These are phyloP conservation scores for Blastobasis adustella DNA, from an alignment of 2,888 invertebrate species.

Conservation along the genomic window DNA sequence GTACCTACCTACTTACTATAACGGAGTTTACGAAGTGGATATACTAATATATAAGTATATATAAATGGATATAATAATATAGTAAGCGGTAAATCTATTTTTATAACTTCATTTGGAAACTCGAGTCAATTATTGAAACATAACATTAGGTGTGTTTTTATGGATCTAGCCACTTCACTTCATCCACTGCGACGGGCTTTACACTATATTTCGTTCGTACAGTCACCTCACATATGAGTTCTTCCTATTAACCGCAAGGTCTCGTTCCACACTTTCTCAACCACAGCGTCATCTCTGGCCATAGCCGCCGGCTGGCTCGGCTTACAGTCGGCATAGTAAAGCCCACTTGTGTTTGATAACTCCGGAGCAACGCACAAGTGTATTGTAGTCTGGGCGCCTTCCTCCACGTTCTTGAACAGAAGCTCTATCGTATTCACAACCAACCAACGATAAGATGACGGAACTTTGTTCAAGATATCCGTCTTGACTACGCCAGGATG, in stretches of 20 bases:
- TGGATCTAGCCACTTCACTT: no score
- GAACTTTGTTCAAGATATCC: conserved; percentile 81
- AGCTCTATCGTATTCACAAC: conserved; percentile 71
- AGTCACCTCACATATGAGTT: background rate
- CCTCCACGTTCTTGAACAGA: conserved; percentile 80
- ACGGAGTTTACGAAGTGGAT: no score
- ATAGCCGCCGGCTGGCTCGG: conserved; percentile 65
- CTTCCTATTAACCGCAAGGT: conserved; percentile 27
- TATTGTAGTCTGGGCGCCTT: conserved; percentile 87
- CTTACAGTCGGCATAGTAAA: conserved; percentile 86
- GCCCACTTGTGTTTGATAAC: conserved; percentile 79
- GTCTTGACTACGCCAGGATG: conserved; percentile 90
- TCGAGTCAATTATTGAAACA: no score
- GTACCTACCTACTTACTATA: no score
- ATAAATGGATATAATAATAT: no score
- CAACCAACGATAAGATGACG: conserved; percentile 50
- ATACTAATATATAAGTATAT: no score
- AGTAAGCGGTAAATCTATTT: no score
- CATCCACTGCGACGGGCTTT: no score
- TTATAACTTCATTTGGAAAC: no score
- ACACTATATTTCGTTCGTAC: no score
- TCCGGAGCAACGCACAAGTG: conserved; percentile 84
- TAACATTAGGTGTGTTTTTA: no score
- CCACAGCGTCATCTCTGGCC: conserved; percentile 78
- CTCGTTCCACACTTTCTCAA: conserved; percentile 84